Evolutionary conservation across 2,888 invertebrate genomes (phyloP).

Genomic region (Aradus depressus): DNA sequence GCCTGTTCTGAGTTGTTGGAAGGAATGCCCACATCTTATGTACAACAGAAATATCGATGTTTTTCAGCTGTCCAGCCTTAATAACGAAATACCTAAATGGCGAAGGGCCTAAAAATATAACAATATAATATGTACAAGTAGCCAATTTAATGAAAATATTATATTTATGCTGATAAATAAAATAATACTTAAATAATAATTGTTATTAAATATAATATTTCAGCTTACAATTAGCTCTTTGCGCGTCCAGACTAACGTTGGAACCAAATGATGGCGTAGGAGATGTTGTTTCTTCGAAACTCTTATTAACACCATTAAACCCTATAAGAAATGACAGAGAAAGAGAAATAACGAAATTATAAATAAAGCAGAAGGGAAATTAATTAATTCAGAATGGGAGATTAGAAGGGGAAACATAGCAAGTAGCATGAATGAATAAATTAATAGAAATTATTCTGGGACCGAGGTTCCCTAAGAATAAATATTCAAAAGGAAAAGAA

Average conservation of each 20-base stretch:
- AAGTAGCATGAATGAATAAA: no score
- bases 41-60: conserved; percentile 46
- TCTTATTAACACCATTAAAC: conserved; percentile 17
- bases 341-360: no score
- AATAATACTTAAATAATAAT: neutral
- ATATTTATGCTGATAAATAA: neutral
- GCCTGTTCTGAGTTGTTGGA: conserved; percentile 48
- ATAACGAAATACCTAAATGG: conserved; percentile 45
- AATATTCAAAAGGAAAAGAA: no score
- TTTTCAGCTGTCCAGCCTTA: conserved; percentile 46
- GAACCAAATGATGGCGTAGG: neutral
- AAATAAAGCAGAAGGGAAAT: no score
- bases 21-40: conserved; percentile 48
- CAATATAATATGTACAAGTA: neutral
- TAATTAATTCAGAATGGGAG: no score
- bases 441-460: no score
- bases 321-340: no score
- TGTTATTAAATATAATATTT: neutral
- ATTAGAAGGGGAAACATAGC: no score
- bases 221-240: conserved; percentile 22
- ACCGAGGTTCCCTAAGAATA: no score
- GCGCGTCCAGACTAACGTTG: conserved; percentile 15
- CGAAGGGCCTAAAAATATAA: conserved; percentile 14
- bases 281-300: conserved; percentile 15
- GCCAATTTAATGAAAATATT: neutral